These are phyloP conservation scores for Poliocrania exsul DNA, from an alignment of 2,797 vertebrate species.

Conservation along the genomic window DNA sequence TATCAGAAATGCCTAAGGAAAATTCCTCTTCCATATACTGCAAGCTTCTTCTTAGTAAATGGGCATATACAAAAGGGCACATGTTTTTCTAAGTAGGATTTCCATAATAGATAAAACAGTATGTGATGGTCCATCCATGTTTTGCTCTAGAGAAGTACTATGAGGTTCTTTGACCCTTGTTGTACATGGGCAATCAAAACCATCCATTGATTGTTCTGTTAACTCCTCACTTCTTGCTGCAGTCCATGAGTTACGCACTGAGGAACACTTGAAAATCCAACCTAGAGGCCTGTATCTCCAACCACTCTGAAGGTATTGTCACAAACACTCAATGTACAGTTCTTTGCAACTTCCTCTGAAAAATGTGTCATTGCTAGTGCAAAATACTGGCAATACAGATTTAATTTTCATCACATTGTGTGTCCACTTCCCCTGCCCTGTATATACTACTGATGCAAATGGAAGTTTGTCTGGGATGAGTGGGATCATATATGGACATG, in stretches of 20 bases:
- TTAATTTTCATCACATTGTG: not conserved
- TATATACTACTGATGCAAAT: not conserved
- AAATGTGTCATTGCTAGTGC: not conserved
- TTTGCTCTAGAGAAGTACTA: not conserved
- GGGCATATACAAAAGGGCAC: not conserved
- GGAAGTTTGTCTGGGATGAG: not conserved
- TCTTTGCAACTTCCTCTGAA: not conserved
- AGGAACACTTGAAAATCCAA: not conserved
- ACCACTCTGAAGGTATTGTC: not conserved
- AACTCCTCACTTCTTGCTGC: not conserved
- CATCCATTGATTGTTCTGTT: not conserved
- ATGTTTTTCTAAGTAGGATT: not conserved
- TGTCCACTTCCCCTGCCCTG: accelerated
- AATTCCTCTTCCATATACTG: not conserved
- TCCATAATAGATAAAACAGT: not conserved
- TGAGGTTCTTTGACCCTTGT: not conserved
- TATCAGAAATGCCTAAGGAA: not conserved
- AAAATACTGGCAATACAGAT: not conserved
- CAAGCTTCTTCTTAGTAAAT: not conserved
- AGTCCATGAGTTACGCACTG: not conserved
- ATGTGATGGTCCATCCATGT: not conserved
- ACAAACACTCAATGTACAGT: not conserved
- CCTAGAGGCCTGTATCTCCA: not conserved
- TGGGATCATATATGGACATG: accelerated
- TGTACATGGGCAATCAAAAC: not conserved